Evolutionary conservation across 2,797 vertebrate species (phyloP).

Genomic region (Schizopygopsis malacanthus): DNA sequence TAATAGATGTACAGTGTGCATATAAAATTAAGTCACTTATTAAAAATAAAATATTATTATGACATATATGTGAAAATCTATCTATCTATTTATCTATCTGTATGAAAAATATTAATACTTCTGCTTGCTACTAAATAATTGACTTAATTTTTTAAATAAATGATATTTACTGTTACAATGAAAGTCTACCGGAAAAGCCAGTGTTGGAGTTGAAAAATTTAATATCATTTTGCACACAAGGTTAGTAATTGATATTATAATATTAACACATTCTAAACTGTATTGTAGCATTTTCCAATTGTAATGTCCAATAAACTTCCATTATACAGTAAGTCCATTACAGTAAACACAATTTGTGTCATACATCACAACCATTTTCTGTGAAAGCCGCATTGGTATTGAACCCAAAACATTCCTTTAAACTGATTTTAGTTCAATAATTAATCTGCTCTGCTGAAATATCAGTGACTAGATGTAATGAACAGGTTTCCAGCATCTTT

Average conservation of each 20-base stretch:
- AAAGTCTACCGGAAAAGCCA: not conserved
- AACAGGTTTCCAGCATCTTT: slow-evolving; percentile 15
- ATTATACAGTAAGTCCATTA: not conserved
- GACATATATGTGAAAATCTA: too few species aligned
- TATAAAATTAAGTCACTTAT: too few species aligned
- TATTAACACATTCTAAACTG: not conserved
- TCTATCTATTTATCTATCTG: not conserved
- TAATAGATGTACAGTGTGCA: not conserved
- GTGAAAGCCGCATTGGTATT: not conserved
- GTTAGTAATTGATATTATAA: not conserved
- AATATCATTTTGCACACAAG: not conserved
- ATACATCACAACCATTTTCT: not conserved
- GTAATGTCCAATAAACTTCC: not conserved
- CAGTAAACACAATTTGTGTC: not conserved
- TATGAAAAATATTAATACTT: not conserved
- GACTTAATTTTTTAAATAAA: not conserved
- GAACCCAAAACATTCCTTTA: slow-evolving; percentile 9
- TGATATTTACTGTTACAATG: not conserved
- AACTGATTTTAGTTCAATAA: not conserved
- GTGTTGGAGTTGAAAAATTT: not conserved
- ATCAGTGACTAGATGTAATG: not conserved
- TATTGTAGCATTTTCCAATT: not conserved
- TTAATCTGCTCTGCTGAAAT: not conserved
- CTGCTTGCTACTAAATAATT: not conserved
- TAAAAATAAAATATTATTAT: too few species aligned